Base-by-base conservation (phyloP, 2,888 invertebrate genomes). In the Agriotes lineatus region DNA sequence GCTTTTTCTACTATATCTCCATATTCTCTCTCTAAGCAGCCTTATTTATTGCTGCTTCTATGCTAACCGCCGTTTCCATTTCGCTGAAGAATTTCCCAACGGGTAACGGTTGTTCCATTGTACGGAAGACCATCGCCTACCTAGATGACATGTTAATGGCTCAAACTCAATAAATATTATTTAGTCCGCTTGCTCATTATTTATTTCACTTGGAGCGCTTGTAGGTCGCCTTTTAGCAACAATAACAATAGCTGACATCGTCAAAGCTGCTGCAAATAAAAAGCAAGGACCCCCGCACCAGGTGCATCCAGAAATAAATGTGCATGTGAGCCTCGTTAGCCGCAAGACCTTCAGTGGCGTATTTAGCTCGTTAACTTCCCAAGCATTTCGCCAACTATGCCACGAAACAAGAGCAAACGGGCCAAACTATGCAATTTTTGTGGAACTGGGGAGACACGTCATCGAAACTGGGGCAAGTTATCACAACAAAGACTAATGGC, bases 291-390 rank as follows among this genome's bases (percentile, higher is more conserved):
- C 44, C 45, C 45, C 45, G 42, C 62, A 56, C 54, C 45, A 56
- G 63, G 30, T 63, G 63, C 30, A 44, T 54, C 63, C 56, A 63
- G 33, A 63, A 63, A 63, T 63, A 63, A 54, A 63, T 63, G 54
- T 25, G 56, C 63, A 56, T 45, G 61, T 56, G 54, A 16, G n/a
- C 39, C 39, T 62, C 54, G 22, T 30, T 63, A 44, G 56, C 42
- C 6, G 44, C 44, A 42, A 39, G 48, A 66, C 66, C 74, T 76
- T 57, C 68, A 77, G 20, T 42, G 50, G 42, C 42, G 25, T 59
- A 59, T 66, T 59, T 59, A 66, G 50, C 66, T 58, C 50, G 66
- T 66, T 66, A 66, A 66, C 33, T 66, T 66, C 37, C 44, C 58
- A 66, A 52, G 44, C 42, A 59, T 59, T 66, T 42, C 25, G 66